Conservation (phyloP, 2,888 invertebrate species). For the Agonopterix heracliana region DNA sequence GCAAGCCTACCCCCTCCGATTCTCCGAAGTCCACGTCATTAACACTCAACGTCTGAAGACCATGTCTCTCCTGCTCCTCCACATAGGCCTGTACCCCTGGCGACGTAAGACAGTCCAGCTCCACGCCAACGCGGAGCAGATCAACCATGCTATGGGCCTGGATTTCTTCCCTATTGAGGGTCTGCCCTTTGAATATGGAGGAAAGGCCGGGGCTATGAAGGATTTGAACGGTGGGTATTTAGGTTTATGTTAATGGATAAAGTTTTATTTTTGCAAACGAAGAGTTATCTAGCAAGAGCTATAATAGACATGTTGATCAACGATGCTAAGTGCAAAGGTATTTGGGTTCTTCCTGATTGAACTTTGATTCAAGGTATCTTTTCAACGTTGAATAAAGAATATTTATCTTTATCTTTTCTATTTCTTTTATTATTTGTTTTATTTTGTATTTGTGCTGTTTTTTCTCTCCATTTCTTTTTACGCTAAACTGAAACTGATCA, state of each 20-base stretch:
- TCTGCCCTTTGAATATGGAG: slow-evolving; percentile 89
- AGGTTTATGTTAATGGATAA: background rate
- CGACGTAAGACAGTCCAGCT: slow-evolving; percentile 54
- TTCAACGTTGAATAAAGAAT: too few species aligned
- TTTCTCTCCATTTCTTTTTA: too few species aligned
- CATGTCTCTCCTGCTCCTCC: slow-evolving; percentile 78
- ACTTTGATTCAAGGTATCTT: too few species aligned
- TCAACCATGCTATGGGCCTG: slow-evolving; percentile 53
- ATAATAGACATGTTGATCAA: too few species aligned
- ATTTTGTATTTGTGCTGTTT: too few species aligned
- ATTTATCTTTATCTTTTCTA: too few species aligned
- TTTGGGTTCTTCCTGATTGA: too few species aligned
- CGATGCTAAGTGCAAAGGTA: too few species aligned
- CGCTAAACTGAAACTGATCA: too few species aligned
- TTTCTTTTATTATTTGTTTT: too few species aligned
- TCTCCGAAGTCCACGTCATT: slow-evolving; percentile 89
- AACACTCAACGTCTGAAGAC: slow-evolving; percentile 83
- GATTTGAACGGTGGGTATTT: slow-evolving; percentile 79
- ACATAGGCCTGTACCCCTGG: slow-evolving; percentile 64
- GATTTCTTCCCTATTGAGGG: slow-evolving; percentile 84
- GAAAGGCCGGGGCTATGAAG: slow-evolving; percentile 83
- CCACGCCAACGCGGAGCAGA: slow-evolving; percentile 45
- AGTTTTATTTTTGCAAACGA: background rate
- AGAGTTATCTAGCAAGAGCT: too few species aligned
- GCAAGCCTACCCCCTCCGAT: slow-evolving; percentile 87